A percentile compares a stretch with the other conserved stretches of the same genome.
Conservation (phyloP, 2,797 vertebrate genomes). For the Pteropus rufus region DNA sequence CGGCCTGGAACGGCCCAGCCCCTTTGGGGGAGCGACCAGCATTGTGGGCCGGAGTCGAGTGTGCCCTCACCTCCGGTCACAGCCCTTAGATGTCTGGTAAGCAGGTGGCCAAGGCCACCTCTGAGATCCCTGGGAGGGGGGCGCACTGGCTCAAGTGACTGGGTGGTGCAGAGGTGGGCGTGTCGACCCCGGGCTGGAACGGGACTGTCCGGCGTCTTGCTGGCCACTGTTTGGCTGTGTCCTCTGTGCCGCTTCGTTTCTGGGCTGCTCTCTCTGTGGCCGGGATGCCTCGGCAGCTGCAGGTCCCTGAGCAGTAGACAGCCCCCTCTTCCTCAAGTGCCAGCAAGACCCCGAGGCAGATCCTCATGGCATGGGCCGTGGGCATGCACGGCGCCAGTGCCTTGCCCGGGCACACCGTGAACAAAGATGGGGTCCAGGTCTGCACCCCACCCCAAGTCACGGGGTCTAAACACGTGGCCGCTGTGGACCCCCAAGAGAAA, state of each 20-base stretch:
- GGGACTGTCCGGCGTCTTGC: not conserved
- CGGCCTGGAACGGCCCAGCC: fast-evolving
- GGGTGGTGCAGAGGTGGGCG: too few species aligned
- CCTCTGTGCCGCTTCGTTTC: fast-evolving
- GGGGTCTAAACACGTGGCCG: not conserved
- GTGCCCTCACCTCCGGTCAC: not conserved
- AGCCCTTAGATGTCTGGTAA: fast-evolving
- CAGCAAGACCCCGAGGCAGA: too few species aligned
- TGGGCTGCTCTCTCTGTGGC: not conserved
- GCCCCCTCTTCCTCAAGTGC: too few species aligned
- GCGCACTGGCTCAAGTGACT: fast-evolving
- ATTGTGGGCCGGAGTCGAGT: fast-evolving
- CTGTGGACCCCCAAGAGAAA: not conserved
- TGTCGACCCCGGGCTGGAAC: too few species aligned
- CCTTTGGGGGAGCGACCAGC: fast-evolving
- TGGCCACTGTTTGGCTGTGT: fast-evolving
- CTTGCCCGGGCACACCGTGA: too few species aligned
- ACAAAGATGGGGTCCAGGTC: not conserved
- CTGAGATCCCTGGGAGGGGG: fast-evolving
- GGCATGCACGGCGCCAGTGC: too few species aligned
- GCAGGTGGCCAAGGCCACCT: not conserved
- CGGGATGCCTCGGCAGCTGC: not conserved
- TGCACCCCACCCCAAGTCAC: not conserved
- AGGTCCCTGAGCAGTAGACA: too few species aligned
- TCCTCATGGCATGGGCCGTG: too few species aligned